Conservation (phyloP, 2,113 vertebrate species). For the Accipiter virgatus region DNA sequence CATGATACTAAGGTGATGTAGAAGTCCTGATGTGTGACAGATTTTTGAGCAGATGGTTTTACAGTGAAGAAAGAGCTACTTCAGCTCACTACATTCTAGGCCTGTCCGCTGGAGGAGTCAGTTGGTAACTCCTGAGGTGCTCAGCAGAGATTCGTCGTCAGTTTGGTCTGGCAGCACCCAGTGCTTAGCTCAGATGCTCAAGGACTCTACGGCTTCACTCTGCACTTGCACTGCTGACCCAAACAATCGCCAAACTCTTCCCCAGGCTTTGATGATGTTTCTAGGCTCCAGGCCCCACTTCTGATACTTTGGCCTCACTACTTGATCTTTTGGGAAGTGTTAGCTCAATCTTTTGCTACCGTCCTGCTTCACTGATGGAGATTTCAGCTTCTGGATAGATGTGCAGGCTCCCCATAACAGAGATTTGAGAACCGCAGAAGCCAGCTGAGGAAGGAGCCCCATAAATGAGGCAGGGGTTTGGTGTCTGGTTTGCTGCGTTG, state of each 20-base stretch:
- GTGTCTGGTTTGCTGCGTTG: not conserved
- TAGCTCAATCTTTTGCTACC: not conserved
- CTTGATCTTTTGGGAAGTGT: not conserved
- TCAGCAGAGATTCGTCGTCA: not conserved
- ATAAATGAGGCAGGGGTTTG: not conserved
- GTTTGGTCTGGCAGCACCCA: not conserved
- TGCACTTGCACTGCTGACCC: not conserved
- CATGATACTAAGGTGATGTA: not conserved
- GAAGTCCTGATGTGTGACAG: fast-evolving
- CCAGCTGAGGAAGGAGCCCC: not conserved
- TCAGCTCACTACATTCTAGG: not conserved
- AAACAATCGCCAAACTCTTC: not conserved
- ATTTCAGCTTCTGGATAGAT: not conserved
- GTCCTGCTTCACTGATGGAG: not conserved
- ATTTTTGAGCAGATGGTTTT: not conserved
- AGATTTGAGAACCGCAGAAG: not conserved
- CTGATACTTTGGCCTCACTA: not conserved
- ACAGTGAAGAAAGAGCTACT: not conserved
- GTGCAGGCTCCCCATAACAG: not conserved
- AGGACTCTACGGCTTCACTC: not conserved
- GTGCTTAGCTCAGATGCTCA: not conserved
- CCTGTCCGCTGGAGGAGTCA: not conserved
- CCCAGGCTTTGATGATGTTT: not conserved
- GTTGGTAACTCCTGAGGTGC: not conserved
- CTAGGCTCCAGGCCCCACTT: not conserved